phyloP scores from a whole-genome alignment of 2,797 vertebrate species.

The Enteromius afrohamiltoni region DNA sequence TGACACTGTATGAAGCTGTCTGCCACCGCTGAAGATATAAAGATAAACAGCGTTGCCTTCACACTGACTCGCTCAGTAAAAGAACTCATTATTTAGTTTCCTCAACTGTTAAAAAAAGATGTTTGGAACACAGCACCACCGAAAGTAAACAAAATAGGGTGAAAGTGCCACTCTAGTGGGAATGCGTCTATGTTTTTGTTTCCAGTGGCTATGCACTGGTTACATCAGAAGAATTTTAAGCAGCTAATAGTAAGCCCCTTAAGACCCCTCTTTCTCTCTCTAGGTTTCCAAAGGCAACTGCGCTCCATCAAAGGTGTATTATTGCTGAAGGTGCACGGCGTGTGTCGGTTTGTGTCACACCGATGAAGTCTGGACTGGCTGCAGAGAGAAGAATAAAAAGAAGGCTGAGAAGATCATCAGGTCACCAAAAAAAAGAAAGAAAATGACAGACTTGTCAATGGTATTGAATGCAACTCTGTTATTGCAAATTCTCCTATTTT shows the following conservation, averaged over 20 bases:
- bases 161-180: slow-evolving; percentile 49
- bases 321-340: slow-evolving; percentile 59
- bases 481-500: not conserved
- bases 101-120: slow-evolving; percentile 24
- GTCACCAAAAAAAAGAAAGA: slow-evolving; percentile 3
- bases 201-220: slow-evolving; percentile 70
- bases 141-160: slow-evolving; percentile 54
- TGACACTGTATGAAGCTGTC: slow-evolving; percentile 39
- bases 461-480: not conserved
- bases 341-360: slow-evolving; percentile 62
- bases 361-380: slow-evolving; percentile 53
- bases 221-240: slow-evolving; percentile 84
- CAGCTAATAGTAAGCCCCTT: slow-evolving; percentile 81
- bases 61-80: slow-evolving; percentile 30
- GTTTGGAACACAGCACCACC: slow-evolving; percentile 29
- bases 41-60: slow-evolving; percentile 22
- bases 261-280: slow-evolving; percentile 67
- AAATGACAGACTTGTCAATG: not conserved
- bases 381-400: slow-evolving; percentile 31
- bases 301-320: slow-evolving; percentile 70
- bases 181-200: slow-evolving; percentile 54
- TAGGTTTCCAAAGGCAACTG: slow-evolving; percentile 56
- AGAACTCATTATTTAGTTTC: slow-evolving; percentile 31
- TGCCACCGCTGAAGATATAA: slow-evolving; percentile 19
- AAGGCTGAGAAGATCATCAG: slow-evolving; percentile 19